A percentile compares a stretch with the other conserved stretches of the same genome.
phyloP scores from a whole-genome alignment of 2,888 invertebrate genomes.

The Drosophila mulleri region DNA sequence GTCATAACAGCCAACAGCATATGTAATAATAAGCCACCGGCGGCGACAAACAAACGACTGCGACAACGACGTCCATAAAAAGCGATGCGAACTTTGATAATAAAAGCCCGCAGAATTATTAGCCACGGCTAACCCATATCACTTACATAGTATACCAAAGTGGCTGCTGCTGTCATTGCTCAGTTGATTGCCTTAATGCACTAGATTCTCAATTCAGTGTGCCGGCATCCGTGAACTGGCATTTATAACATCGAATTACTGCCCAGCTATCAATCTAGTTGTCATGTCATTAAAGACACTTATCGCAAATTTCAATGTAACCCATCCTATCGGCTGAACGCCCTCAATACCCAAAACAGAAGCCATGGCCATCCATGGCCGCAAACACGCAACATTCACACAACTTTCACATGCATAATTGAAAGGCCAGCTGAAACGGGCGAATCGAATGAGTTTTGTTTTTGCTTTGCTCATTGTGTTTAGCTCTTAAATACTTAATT shows the following conservation, averaged over 20 bases:
- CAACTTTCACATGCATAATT: slow-evolving; percentile 45
- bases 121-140: slow-evolving; percentile 1
- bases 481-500: slow-evolving; percentile 29
- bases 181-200: slow-evolving; percentile 20
- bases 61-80: slow-evolving; percentile 43
- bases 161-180: slow-evolving; percentile 7
- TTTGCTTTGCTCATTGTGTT: slow-evolving; percentile 4
- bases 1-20: slow-evolving; percentile 62
- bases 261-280: slow-evolving; percentile 23
- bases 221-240: slow-evolving; percentile 23
- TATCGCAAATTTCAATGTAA: slow-evolving; percentile 23
- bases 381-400: slow-evolving; percentile 37
- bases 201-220: slow-evolving; percentile 20
- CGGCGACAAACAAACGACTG: slow-evolving; percentile 22
- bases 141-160: neutral
- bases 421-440: slow-evolving; percentile 18
- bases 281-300: slow-evolving; percentile 40
- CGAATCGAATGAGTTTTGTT: slow-evolving; percentile 14
- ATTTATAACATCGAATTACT: slow-evolving; percentile 29
- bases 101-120: slow-evolving; percentile 56
- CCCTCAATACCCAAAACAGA: neutral
- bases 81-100: slow-evolving; percentile 54
- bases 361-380: slow-evolving; percentile 1
- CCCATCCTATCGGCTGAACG: neutral
- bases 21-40: slow-evolving; percentile 71